Conservation (phyloP, 2,888 invertebrate genomes). For the Phyto melanocephala region DNA sequence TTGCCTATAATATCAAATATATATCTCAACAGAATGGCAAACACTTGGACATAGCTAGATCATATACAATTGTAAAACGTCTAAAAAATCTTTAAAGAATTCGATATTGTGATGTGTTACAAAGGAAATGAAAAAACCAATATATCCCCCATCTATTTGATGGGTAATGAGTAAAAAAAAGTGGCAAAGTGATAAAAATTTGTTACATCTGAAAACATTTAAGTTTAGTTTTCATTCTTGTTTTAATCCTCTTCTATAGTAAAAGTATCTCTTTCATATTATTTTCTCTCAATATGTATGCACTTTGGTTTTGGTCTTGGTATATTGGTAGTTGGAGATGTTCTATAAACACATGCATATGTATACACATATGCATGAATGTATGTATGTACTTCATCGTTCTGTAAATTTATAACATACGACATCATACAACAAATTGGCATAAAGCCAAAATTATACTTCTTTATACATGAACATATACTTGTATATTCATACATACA, state of each 20-base stretch:
- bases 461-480: too few species aligned
- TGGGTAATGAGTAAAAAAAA: constrained; percentile 6
- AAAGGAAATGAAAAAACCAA: neutral
- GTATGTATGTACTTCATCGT: neutral
- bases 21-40: too few species aligned
- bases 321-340: neutral
- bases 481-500: too few species aligned
- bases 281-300: neutral
- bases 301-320: neutral
- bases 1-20: too few species aligned
- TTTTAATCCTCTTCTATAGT: constrained; percentile 32
- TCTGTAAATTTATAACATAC: constrained; percentile 37
- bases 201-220: constrained; percentile 52
- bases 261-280: constrained; percentile 14
- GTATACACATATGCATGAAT: neutral
- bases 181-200: constrained; percentile 76
- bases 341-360: neutral
- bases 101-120: too few species aligned
- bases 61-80: too few species aligned
- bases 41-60: too few species aligned
- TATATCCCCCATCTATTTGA: too few species aligned
- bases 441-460: constrained; percentile 53
- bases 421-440: constrained; percentile 59
- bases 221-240: constrained; percentile 37
- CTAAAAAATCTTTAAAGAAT: too few species aligned